These are phyloP conservation scores for Adela reaumurella DNA, from an alignment of 2,888 invertebrate genomes.

Conservation along the genomic window DNA sequence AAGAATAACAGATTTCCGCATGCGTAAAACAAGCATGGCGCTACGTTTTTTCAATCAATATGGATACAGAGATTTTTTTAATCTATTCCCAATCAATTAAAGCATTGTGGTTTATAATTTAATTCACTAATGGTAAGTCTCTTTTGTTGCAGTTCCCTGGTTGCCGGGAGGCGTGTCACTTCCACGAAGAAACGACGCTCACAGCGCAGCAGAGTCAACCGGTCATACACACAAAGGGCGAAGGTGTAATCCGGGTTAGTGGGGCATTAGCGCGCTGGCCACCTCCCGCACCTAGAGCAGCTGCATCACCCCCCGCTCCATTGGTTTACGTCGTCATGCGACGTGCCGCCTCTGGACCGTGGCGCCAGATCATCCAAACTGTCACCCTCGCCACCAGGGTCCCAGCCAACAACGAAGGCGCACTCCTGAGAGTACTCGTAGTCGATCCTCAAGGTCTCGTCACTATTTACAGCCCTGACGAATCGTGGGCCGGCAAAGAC, in stretches of 20 bases:
- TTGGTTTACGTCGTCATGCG: conserved; percentile 70
- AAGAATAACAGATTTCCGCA: no score
- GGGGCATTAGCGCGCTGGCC: conserved; percentile 65
- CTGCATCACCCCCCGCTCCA: conserved; percentile 55
- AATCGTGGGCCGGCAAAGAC: conserved; percentile 55
- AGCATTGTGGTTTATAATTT: no score
- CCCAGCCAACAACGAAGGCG: conserved; percentile 61
- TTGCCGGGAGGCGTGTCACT: conserved; percentile 68
- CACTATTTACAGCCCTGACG: conserved; percentile 67
- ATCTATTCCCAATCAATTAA: no score
- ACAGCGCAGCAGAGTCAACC: conserved; percentile 63
- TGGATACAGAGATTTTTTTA: no score
- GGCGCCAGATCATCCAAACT: conserved; percentile 66
- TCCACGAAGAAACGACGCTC: conserved; percentile 60
- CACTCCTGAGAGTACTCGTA: conserved; percentile 64
- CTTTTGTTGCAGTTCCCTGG: conserved; percentile 61
- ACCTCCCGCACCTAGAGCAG: conserved; percentile 52
- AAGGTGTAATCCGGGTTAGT: conserved; percentile 62
- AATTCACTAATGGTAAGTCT: no score
- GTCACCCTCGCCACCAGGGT: conserved; percentile 61
- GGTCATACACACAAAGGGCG: conserved; percentile 67
- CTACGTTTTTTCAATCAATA: no score
- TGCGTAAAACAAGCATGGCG: no score
- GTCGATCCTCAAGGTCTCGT: conserved; percentile 68
- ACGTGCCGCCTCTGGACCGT: conserved; percentile 59